Percentiles rank a stretch among this genome's conserved stretches.
Conservation (phyloP, 2,113 vertebrate genomes). For the Mus pahari region DNA sequence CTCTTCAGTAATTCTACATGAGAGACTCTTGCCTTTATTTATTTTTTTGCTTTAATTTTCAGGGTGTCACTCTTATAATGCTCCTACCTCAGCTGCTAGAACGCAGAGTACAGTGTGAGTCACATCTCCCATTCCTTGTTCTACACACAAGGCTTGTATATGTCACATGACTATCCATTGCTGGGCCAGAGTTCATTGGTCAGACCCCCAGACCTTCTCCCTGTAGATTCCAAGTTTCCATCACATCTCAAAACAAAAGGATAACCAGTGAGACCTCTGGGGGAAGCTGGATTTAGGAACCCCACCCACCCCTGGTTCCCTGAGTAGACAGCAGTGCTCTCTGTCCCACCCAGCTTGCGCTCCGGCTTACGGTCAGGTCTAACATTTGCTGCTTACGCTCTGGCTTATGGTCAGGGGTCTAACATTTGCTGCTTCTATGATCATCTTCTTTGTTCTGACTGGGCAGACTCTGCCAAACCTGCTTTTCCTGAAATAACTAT, state of each 20-base stretch:
- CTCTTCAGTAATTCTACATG: too few relatives aligned
- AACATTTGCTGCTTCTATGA: background rate
- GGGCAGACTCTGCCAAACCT: background rate
- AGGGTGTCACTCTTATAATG: too few relatives aligned
- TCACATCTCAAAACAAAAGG: background rate
- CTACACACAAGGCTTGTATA: background rate
- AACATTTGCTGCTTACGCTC: background rate
- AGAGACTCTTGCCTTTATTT: background rate
- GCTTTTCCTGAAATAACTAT: constrained; percentile 20
- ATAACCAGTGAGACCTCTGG: background rate
- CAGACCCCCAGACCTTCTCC: background rate
- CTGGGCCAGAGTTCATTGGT: background rate
- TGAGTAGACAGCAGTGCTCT: background rate
- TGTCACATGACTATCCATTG: background rate
- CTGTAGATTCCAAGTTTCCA: background rate
- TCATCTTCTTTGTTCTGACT: constrained; percentile 8
- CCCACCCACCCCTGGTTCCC: background rate
- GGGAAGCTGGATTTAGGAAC: background rate
- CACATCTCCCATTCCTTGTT: background rate
- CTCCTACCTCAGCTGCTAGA: background rate
- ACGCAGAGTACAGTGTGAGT: too few relatives aligned
- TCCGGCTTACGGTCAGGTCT: background rate
- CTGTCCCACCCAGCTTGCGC: background rate
- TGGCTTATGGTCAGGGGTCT: background rate
- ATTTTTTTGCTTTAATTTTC: background rate